A percentile compares a stretch with the other conserved stretches of the same genome.
These are phyloP conservation scores for Laspeyria flexula DNA, from an alignment of 2,888 invertebrate genomes.

Conservation along the genomic window DNA sequence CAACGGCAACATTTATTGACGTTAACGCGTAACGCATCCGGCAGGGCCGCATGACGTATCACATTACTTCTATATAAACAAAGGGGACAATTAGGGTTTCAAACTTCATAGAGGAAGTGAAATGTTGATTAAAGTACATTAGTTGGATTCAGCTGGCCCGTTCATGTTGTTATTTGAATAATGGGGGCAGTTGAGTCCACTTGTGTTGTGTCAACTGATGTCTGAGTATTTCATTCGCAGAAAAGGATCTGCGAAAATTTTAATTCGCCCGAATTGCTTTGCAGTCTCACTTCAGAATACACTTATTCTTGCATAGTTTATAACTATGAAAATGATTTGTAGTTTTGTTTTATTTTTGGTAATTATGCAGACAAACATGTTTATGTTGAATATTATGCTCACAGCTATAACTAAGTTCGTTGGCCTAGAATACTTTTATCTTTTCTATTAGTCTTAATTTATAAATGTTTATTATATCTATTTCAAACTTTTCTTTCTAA, in stretches of 20 bases:
- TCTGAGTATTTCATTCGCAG: constrained; percentile 12
- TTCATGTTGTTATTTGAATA: constrained; percentile 38
- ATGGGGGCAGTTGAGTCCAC: constrained; percentile 16
- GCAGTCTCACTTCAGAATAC: too few relatives aligned
- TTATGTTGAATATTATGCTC: not conserved
- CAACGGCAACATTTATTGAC: constrained; percentile 78
- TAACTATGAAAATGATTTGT: not conserved
- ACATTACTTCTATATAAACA: constrained; percentile 78
- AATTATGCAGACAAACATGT: not conserved
- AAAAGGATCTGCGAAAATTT: not conserved
- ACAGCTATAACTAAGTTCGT: not conserved
- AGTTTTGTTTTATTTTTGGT: not conserved
- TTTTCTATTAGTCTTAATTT: too few relatives aligned
- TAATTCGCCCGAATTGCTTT: not conserved
- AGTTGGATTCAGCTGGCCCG: constrained; percentile 32
- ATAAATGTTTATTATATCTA: too few relatives aligned
- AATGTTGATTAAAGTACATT: constrained; percentile 54
- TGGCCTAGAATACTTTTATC: not conserved
- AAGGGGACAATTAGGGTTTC: constrained; percentile 78
- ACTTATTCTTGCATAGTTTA: too few relatives aligned
- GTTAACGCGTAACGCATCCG: constrained; percentile 80
- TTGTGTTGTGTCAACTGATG: constrained; percentile 4
- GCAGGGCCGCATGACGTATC: constrained; percentile 74
- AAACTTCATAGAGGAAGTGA: constrained; percentile 63
- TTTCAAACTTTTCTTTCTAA: too few relatives aligned